Conservation (phyloP, 2,797 vertebrate genomes). For the Alauda arvensis region DNA sequence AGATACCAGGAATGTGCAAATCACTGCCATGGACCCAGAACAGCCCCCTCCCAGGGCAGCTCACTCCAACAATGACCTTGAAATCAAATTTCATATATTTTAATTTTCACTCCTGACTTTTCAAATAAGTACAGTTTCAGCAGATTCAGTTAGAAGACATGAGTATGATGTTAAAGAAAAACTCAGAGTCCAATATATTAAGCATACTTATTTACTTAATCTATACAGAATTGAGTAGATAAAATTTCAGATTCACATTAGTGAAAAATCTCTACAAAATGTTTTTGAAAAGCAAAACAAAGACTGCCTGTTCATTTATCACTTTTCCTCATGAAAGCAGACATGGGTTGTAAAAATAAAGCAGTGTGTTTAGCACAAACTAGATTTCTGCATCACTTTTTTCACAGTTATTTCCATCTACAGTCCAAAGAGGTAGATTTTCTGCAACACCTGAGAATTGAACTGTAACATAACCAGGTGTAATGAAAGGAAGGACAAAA, state of each 20-base stretch:
- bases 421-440: constrained; percentile 94
- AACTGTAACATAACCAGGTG: constrained; percentile 79
- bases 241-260: constrained; percentile 82
- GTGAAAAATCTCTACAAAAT: constrained; percentile 94
- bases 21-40: fast-evolving
- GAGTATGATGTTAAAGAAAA: constrained; percentile 48
- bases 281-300: constrained; percentile 92
- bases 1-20: fast-evolving
- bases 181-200: constrained; percentile 72
- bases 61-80: fast-evolving
- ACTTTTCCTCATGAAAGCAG: constrained; percentile 78
- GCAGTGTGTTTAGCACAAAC: constrained; percentile 80
- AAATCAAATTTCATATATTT: neutral
- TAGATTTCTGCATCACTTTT: constrained; percentile 80
- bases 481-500: constrained; percentile 66
- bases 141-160: neutral
- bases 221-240: constrained; percentile 82
- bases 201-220: constrained; percentile 82
- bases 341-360: constrained; percentile 83
- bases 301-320: constrained; percentile 82
- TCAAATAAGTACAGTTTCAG: neutral
- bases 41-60: neutral
- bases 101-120: neutral
- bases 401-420: constrained; percentile 90
- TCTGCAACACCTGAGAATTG: constrained; percentile 92